phyloP scores from a whole-genome alignment of 1,140 invertebrate genomes.

The Trialeurodes vaporariorum region DNA sequence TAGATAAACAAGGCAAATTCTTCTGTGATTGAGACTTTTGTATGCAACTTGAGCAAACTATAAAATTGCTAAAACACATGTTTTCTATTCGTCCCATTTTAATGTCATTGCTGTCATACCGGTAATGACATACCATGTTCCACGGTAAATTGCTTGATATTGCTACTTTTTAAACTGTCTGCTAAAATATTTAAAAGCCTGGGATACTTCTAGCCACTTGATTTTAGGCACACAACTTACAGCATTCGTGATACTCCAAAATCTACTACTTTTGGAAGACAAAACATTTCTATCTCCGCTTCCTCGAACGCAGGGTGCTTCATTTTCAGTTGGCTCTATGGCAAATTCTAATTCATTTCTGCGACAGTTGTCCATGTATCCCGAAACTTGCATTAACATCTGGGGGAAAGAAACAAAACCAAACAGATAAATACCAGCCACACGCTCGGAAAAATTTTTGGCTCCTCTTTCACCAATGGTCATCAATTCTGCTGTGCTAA shows the following conservation, averaged over 20 bases:
- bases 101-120: too few species aligned
- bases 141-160: neutral
- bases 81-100: neutral
- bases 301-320: too few species aligned
- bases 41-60: too few species aligned
- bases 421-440: too few species aligned
- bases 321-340: neutral
- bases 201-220: neutral
- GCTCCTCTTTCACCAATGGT: too few species aligned
- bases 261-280: neutral
- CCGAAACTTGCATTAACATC: too few species aligned
- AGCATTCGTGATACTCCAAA: neutral
- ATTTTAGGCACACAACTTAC: neutral
- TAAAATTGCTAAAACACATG: neutral
- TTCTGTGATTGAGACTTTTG: neutral
- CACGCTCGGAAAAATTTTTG: too few species aligned
- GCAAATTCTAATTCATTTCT: neutral
- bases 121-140: too few species aligned
- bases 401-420: too few species aligned
- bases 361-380: too few species aligned
- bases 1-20: neutral
- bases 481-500: too few species aligned
- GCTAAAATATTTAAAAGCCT: neutral
- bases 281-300: neutral
- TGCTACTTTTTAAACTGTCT: neutral